Conservation (phyloP, 1,140 invertebrate genomes). For the Magallana angulata region DNA sequence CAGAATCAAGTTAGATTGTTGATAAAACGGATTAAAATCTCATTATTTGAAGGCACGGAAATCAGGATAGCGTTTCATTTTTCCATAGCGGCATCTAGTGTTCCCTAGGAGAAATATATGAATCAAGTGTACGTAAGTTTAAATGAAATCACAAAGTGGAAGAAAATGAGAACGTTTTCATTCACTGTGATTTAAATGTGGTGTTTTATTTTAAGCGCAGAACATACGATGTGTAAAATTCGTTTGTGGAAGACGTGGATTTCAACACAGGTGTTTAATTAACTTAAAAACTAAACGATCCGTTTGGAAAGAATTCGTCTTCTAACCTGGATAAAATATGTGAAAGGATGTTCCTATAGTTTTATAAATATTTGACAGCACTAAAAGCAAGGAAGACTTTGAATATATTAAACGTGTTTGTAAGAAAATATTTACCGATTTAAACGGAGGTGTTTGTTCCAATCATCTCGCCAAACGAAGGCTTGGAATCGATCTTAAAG, state of each 20-base stretch:
- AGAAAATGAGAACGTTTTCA: conserved; percentile 28
- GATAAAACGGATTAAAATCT: conserved; percentile 28
- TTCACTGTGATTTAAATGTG: conserved; percentile 38
- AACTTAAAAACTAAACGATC: background rate
- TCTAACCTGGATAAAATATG: background rate
- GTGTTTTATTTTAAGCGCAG: background rate
- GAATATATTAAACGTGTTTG: background rate
- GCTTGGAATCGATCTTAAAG: conserved; percentile 34
- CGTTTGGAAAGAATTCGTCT: background rate
- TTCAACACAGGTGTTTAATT: conserved; percentile 22
- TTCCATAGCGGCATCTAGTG: background rate
- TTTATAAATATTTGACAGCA: background rate
- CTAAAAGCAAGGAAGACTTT: background rate
- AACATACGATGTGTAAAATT: conserved; percentile 3
- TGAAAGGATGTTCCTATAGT: background rate
- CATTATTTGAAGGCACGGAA: background rate
- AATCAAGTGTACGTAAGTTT: background rate
- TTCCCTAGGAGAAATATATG: background rate
- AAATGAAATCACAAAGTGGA: background rate
- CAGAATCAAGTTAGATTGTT: conserved; percentile 31
- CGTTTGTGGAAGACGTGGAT: background rate
- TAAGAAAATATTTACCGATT: conserved; percentile 19
- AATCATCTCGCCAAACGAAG: conserved; percentile 4
- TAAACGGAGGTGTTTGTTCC: conserved; percentile 12
- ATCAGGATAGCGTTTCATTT: background rate